Evolutionary conservation across 2,888 invertebrate genomes (phyloP), one percentile per base, ranked within the genome.

Genomic region (Agonopterix subpropinquella): DNA sequence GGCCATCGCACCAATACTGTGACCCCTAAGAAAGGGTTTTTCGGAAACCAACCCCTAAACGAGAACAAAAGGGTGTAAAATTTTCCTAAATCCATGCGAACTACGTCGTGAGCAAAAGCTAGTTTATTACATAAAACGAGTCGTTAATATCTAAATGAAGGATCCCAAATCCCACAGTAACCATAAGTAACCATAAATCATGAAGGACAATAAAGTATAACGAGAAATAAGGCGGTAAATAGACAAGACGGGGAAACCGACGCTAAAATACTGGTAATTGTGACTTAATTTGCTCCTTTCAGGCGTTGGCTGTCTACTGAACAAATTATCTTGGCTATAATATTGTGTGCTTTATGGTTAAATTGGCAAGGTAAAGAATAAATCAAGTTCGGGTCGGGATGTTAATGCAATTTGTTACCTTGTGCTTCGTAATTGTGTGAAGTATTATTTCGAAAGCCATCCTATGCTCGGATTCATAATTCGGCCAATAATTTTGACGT

Each of bases 211-310:
- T 70, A 60, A 61, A 55, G 47, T 61, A 64, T 67, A 68, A 64
- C 58, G 63, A 66, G 61, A 61, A 64, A 62, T 62, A 65, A 60
- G 60, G 56, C 54, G 48, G 56, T 50, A 53, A 52, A 53, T 55
- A 54, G 50, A 51, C 48, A 51, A 28, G 46, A 45, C 53, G 48
- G 52, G 54, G 47, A 55, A 59, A 55, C 53, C 50, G 52, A 55
- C 53, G 58, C 57, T 63, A 66, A 67, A 73, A 67, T 67, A 62
- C 62, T 61, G 64, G 61, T 70, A 71, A 70, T 75, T 68, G 64
- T 61, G 64, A 61, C 67, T 67, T 74, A 70, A 75, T 70, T 72
- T 62, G 61, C 64, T 67, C 67, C 63, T 70, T 70, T 73, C 68
- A 65, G 56, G 56, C 61, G 51, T 44, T 55, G 53, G 53, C 62